Percentiles rank a stretch among this genome's conserved stretches.
Evolutionary conservation across 1,140 invertebrate genomes (phyloP).

Genomic region (Macrotrachela quadricornifera): DNA sequence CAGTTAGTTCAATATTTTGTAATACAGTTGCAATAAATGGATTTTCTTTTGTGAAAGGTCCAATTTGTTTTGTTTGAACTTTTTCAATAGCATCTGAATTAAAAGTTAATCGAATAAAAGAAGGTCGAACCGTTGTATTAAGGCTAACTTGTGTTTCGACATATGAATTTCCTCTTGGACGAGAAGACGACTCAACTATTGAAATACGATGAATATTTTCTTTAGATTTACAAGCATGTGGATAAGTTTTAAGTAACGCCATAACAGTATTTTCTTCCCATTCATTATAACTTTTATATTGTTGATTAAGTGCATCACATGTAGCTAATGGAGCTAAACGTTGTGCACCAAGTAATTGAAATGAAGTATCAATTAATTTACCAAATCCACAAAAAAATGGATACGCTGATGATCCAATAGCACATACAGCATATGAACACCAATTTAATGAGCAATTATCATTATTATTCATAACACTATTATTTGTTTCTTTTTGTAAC

Average conservation of each 20-base stretch:
- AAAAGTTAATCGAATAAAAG: no score
- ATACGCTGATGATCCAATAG: constrained; percentile 77
- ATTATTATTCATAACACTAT: no score
- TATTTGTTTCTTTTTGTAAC: no score
- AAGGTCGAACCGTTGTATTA: no score
- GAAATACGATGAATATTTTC: constrained; percentile 12
- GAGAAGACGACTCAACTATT: constrained; percentile 76
- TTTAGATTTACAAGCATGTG: constrained; percentile 34
- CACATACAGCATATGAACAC: constrained; percentile 69
- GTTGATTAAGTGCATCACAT: constrained; percentile 81
- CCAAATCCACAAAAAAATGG: constrained; percentile 90
- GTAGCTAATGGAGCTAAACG: constrained; percentile 51
- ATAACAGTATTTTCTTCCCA: no score
- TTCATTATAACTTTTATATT: constrained; percentile 73
- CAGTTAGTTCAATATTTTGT: no score
- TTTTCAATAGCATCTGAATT: no score
- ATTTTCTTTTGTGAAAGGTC: no score
- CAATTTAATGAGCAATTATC: background rate
- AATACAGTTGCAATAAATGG: no score
- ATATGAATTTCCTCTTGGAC: constrained; percentile 65
- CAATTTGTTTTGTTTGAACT: no score
- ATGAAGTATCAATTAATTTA: constrained; percentile 67
- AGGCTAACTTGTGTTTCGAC: constrained; percentile 51
- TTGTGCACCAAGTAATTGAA: constrained; percentile 69
- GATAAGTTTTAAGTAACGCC: no score